Base-by-base conservation (phyloP, 1,140 invertebrate species). In the Ganaspis sp. region DNA sequence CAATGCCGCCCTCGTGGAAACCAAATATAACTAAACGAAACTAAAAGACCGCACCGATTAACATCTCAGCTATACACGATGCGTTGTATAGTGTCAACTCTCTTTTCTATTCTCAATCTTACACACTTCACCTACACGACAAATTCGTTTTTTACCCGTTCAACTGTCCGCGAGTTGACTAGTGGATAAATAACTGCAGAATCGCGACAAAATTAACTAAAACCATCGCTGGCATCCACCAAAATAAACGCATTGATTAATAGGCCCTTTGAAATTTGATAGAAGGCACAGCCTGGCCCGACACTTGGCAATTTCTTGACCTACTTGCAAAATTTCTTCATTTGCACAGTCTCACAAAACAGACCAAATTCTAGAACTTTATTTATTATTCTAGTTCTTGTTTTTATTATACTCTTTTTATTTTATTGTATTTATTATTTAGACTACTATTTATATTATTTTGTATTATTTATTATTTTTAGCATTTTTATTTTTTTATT, bases 21-120 rank as follows among this genome's bases (percentile, higher is more conserved):
- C 90, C 89, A 91, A 91, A 91, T 90, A 90, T 90, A 90, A 90
- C 89, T 89, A 90, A 82, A 83, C 77, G 85, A 86, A 78, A 83
- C 87, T 87, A 86, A 90, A 86, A 84, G 88, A 78, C 80, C 42
- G 64, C 78, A 70, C 82, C 90, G 90, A 91, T 91, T 90, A 91
- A 87, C 86, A 83, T 75, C 84, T 89, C 82, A 83, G 73, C 76
- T 69, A 75, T 76, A 53, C 70, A 72, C 74, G 37, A 38, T 26
- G 40, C 71, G 17, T 12, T 1, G 6, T 71, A 37, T 53, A 19
- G 9, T 19, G 2, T 58, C 23, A 23, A 12, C 9, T 58, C 58
- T 75, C 9, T 21, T 9, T 37, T 72, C 21, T 26, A 72, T 75
- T n/a, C 70, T 8, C 4, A 23, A 54, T 23, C 53, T 19, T 21